These are phyloP conservation scores for Tribolium castaneum DNA, from an alignment of 1,140 invertebrate genomes.

Conservation along the genomic window DNA sequence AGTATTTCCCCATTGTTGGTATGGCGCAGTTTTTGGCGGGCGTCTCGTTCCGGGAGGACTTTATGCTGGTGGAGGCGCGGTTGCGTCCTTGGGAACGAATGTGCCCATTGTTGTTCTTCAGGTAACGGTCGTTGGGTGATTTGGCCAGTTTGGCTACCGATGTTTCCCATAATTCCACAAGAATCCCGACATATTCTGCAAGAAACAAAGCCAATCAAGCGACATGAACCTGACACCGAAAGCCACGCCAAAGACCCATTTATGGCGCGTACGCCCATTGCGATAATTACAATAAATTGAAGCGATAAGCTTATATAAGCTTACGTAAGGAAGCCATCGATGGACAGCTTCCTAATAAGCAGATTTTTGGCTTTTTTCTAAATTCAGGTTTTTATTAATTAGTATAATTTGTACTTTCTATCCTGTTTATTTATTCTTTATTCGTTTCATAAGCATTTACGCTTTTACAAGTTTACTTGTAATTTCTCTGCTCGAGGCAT, in stretches of 20 bases:
- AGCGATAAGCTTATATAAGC: neutral
- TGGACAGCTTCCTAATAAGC: neutral
- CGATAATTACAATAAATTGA: neutral
- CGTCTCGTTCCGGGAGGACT: conserved; percentile 74
- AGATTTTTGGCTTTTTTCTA: neutral
- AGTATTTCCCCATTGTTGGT: conserved; percentile 84
- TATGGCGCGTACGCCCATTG: neutral
- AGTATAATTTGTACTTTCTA: conserved; percentile 25
- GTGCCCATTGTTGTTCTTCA: conserved; percentile 62
- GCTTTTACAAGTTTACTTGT: conserved; percentile 17
- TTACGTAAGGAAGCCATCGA: neutral
- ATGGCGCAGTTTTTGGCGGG: conserved; percentile 72
- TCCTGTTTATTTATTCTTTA: conserved; percentile 21
- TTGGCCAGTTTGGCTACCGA: conserved; percentile 57
- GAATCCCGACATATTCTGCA: conserved; percentile 32
- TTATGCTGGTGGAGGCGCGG: conserved; percentile 65
- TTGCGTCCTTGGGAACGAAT: conserved; percentile 65
- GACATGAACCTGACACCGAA: neutral
- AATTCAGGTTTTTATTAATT: conserved; percentile 17
- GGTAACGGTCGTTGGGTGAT: conserved; percentile 47
- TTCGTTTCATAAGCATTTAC: conserved; percentile 22
- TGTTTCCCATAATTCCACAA: conserved; percentile 59
- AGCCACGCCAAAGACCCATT: too few species aligned
- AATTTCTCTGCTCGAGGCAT: conserved; percentile 33
- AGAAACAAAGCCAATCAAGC: neutral